Conservation (phyloP, 1,140 invertebrate genomes). For the Lepidurus arcticus region DNA sequence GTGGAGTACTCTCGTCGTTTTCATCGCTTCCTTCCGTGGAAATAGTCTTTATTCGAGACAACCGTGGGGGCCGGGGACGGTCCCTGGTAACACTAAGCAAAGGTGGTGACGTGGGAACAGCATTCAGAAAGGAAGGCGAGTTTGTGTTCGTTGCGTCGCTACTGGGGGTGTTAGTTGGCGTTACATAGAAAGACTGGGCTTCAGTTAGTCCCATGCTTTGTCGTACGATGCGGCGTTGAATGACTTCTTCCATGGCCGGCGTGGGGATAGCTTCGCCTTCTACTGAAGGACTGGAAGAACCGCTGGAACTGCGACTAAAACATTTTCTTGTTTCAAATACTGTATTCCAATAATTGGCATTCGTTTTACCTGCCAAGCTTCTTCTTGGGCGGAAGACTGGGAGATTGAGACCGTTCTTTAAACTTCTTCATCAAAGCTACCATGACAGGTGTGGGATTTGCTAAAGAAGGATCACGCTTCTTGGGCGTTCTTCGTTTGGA, state of each 20-base stretch:
- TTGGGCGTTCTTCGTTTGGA: not conserved
- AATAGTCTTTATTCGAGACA: not conserved
- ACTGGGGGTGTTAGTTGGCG: not conserved
- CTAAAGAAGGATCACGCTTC: not conserved
- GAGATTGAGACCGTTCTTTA: not conserved
- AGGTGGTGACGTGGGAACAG: not conserved
- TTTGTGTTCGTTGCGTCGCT: not conserved
- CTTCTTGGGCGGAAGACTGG: not conserved
- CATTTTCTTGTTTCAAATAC: not conserved
- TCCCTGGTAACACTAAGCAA: not conserved
- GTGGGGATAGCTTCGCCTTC: constrained; percentile 4
- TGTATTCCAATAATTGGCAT: not conserved
- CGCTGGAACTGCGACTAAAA: not conserved
- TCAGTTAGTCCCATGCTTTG: constrained; percentile 15
- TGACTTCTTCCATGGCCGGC: constrained; percentile 29
- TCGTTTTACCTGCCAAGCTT: not conserved
- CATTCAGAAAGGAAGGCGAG: not conserved
- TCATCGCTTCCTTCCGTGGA: not conserved
- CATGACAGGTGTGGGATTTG: not conserved
- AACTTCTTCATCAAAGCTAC: not conserved
- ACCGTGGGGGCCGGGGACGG: not conserved
- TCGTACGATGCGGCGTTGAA: constrained; percentile 1
- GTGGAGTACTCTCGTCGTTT: not conserved
- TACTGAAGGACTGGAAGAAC: not conserved
- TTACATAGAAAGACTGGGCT: constrained; percentile 8